phyloP scores from a whole-genome alignment of 1,140 invertebrate genomes.

The Solenopsis invicta region DNA sequence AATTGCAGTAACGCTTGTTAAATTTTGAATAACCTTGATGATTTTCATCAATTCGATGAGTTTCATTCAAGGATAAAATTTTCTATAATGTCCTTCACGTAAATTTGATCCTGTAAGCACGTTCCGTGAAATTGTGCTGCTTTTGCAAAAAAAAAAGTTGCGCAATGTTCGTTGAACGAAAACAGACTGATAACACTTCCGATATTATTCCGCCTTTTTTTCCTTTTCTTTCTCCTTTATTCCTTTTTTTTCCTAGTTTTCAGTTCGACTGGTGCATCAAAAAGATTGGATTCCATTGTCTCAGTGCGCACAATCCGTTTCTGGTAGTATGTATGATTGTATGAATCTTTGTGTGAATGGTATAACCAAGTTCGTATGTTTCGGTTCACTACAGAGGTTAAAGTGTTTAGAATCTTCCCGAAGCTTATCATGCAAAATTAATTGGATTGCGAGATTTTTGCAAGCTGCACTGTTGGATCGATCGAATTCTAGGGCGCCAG shows the following conservation, averaged over 20 bases:
- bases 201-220: not conserved
- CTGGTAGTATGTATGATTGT: not conserved
- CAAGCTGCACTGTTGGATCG: constrained; percentile 31
- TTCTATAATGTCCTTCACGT: not conserved
- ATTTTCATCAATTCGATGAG: not conserved
- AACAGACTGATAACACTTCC: not conserved
- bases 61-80: not conserved
- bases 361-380: not conserved
- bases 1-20: constrained; percentile 72
- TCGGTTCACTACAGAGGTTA: not conserved
- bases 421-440: constrained; percentile 6
- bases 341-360: not conserved
- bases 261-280: constrained; percentile 9
- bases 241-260: constrained; percentile 3
- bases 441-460: constrained; percentile 33
- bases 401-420: not conserved
- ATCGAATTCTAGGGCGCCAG: constrained; percentile 61
- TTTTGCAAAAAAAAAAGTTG: not conserved
- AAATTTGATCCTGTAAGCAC: not conserved
- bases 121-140: constrained; percentile 2
- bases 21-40: constrained; percentile 71
- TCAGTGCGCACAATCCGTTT: not conserved
- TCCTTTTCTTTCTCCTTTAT: not conserved
- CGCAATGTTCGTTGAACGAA: constrained; percentile 11
- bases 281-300: constrained; percentile 38